A percentile compares a stretch with the other conserved stretches of the same genome.
Evolutionary conservation across 2,888 invertebrate genomes (phyloP).

Genomic region (Troides helena): DNA sequence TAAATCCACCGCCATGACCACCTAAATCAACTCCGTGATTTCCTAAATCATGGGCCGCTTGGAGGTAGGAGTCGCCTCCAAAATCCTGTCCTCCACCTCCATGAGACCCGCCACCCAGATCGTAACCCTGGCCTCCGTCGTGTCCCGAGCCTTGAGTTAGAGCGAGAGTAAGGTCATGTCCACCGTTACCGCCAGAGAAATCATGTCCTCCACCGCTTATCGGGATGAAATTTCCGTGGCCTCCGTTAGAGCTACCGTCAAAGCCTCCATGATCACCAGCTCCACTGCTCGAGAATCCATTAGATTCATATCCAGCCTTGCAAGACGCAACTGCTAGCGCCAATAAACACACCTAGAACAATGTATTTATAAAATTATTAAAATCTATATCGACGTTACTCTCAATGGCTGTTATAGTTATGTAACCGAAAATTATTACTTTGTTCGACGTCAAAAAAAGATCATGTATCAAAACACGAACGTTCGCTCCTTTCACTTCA

Average conservation of each 20-base stretch:
- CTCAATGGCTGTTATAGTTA: slow-evolving; percentile 4
- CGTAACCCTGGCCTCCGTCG: slow-evolving; percentile 16
- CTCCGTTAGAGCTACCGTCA: slow-evolving; percentile 40
- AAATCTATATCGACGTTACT: neutral
- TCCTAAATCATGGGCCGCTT: slow-evolving; percentile 65
- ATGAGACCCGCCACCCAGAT: slow-evolving; percentile 26
- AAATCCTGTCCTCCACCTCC: slow-evolving; percentile 40
- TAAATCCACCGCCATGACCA: slow-evolving; percentile 37
- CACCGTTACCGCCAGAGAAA: slow-evolving; percentile 42
- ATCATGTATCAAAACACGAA: slow-evolving; percentile 14
- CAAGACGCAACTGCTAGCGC: slow-evolving; percentile 67
- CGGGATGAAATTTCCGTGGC: slow-evolving; percentile 38
- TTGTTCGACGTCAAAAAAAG: slow-evolving; percentile 1
- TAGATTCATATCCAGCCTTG: slow-evolving; percentile 57
- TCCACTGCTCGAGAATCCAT: slow-evolving; percentile 43
- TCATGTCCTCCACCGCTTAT: slow-evolving; percentile 38
- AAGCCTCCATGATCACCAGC: slow-evolving; percentile 32
- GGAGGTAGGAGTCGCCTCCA: slow-evolving; percentile 62
- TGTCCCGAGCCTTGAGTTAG: slow-evolving; percentile 36
- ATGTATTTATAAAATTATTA: slow-evolving; percentile 26
- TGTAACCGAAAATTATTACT: slow-evolving; percentile 10
- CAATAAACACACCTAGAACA: slow-evolving; percentile 67
- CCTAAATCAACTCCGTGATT: slow-evolving; percentile 40
- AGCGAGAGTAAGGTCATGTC: slow-evolving; percentile 43
- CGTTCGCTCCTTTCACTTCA: slow-evolving; percentile 27